Base-by-base conservation (phyloP, 2,797 vertebrate species). In the Scolopax bukidnonensis region DNA sequence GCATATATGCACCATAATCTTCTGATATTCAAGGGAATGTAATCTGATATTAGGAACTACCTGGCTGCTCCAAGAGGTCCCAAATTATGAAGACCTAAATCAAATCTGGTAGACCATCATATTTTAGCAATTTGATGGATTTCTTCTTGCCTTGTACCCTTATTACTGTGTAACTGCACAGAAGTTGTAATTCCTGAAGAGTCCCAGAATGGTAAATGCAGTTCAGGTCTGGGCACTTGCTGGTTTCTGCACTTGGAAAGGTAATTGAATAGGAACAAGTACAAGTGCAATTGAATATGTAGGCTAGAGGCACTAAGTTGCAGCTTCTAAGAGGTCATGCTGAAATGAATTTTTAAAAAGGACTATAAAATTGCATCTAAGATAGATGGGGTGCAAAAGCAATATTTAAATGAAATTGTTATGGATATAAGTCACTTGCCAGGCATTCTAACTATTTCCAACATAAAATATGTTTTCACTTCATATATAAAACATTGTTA, bases 401-500 rank as follows among this genome's bases (percentile, higher is more conserved):
- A 98, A 98, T 98, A 98, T 98, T 98, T 99, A 98, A 99, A 99
- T 98, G 98, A 98, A 98, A 98, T 98, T 98, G 98, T 98, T 98
- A 98, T 98, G 98, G 98, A 98, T 98, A 98, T 98, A 98, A 98
- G 98, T 98, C 98, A 98, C 96, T 98, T 98, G 96, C 95, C 95
- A 97, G 96, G 97, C 98, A 97, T 98, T 98, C 97, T 96, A 98
- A 98, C 98, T 97, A 97, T 98, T 98, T 98, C 97, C 87, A 98
- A 97, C 97, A 98, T 98, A 98, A 98, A 98, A 98, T 98, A 98
- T 98, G 97, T 98, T 98, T 98, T 98, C 95, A 97, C 98, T 98
- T 98, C 98, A 98, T 98, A 98, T 98, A 98, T 98, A 98, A 98
- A 98, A 98, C 98, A 98, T 98, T 98, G 97, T 98, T 98, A 98